Conservation (phyloP, 2,113 vertebrate species). For the Sorex fumeus region DNA sequence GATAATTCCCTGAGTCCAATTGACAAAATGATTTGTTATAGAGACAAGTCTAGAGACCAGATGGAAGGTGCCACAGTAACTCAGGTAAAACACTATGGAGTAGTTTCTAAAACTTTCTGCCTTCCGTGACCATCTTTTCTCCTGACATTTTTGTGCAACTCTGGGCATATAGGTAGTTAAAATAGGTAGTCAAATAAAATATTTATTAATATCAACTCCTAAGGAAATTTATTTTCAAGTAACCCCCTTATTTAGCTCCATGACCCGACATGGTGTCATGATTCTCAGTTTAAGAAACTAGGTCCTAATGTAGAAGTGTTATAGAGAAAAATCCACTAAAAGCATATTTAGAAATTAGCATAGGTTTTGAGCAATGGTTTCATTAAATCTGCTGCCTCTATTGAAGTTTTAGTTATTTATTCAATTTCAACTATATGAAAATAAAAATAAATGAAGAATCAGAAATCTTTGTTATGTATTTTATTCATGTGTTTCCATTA, state of each 20-base stretch:
- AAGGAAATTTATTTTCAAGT: too few species aligned
- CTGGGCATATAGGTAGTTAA: too few species aligned
- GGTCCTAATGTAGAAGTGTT: too few species aligned
- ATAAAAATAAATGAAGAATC: conserved; percentile 46
- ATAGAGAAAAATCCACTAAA: too few species aligned
- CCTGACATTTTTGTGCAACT: too few species aligned
- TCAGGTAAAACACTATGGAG: background rate
- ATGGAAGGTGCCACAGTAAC: background rate
- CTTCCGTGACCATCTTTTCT: too few species aligned
- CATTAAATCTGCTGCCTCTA: conserved; percentile 7
- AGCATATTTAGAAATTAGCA: too few species aligned
- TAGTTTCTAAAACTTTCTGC: background rate
- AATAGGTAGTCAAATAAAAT: too few species aligned
- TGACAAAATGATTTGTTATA: conserved; percentile 19
- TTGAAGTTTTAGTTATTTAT: conserved; percentile 19
- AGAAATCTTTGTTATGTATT: conserved; percentile 22
- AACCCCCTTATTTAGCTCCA: too few species aligned
- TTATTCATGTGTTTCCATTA: background rate
- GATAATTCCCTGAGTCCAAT: background rate
- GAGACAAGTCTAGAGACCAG: background rate
- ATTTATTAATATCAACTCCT: too few species aligned
- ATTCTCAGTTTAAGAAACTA: too few species aligned
- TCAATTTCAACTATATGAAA: conserved; percentile 48
- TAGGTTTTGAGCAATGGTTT: background rate
- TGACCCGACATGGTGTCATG: too few species aligned